A percentile compares a stretch with the other conserved stretches of the same genome.
These are phyloP conservation scores for Scartelaos histophorus DNA, from an alignment of 2,113 vertebrate species.

Conservation along the genomic window DNA sequence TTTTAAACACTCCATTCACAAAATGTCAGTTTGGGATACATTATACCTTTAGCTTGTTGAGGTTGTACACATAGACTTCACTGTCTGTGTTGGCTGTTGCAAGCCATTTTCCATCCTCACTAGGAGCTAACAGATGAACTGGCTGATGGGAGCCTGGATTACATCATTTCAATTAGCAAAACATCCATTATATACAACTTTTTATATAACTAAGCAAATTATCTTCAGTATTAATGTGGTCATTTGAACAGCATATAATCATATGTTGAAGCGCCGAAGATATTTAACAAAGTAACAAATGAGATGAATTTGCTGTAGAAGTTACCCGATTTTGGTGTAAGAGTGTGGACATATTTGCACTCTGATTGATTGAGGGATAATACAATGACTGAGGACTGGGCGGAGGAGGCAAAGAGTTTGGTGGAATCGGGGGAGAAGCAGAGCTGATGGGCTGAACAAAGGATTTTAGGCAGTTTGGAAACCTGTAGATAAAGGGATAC, in stretches of 20 bases:
- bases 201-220: background rate
- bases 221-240: background rate
- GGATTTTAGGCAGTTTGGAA: constrained; percentile 79
- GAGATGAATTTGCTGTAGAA: background rate
- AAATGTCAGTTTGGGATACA: background rate
- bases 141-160: constrained; percentile 78
- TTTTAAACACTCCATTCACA: background rate
- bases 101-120: constrained; percentile 86
- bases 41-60: constrained; percentile 82
- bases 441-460: constrained; percentile 81
- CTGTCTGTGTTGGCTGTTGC: constrained; percentile 78
- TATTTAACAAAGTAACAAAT: background rate
- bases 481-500: constrained; percentile 70
- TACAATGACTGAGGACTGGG: constrained; percentile 76
- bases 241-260: background rate
- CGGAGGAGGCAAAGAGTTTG: constrained; percentile 82
- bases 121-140: constrained; percentile 80
- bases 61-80: constrained; percentile 82
- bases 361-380: constrained; percentile 70
- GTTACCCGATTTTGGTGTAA: constrained; percentile 82
- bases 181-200: background rate
- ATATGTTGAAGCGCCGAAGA: background rate
- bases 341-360: constrained; percentile 80
- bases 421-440: constrained; percentile 87
- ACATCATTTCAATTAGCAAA: background rate